These are phyloP conservation scores for Acleris holmiana DNA, from an alignment of 2,888 invertebrate genomes.

Conservation along the genomic window DNA sequence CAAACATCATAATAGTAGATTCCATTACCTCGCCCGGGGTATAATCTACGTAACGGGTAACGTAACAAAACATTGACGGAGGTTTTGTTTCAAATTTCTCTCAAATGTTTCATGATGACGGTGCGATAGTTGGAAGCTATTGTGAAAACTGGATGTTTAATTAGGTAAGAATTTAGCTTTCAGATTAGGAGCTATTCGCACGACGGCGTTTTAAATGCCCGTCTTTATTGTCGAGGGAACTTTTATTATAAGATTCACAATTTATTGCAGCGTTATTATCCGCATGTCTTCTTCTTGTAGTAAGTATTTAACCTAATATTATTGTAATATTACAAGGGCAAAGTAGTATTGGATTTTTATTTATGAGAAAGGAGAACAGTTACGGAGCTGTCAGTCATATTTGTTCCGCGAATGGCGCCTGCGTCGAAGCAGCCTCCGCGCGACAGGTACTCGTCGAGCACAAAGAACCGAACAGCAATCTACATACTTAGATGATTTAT, in stretches of 20 bases:
- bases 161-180: slow-evolving; percentile 34
- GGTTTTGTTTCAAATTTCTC: slow-evolving; percentile 37
- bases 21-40: slow-evolving; percentile 25
- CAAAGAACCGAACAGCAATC: slow-evolving; percentile 17
- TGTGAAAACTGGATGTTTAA: slow-evolving; percentile 30
- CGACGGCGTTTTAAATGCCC: slow-evolving; percentile 19
- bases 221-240: slow-evolving; percentile 15
- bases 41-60: slow-evolving; percentile 35
- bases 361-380: slow-evolving; percentile 22
- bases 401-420: slow-evolving; percentile 26
- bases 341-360: slow-evolving; percentile 7
- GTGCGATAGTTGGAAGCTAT: slow-evolving; percentile 28
- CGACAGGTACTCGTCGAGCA: slow-evolving; percentile 25
- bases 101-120: slow-evolving; percentile 23
- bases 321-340: not conserved
- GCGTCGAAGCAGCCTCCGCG: slow-evolving; percentile 22
- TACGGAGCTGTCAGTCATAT: slow-evolving; percentile 35
- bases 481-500: slow-evolving; percentile 20
- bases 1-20: slow-evolving; percentile 43
- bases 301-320: not conserved
- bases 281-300: slow-evolving; percentile 7
- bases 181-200: slow-evolving; percentile 29
- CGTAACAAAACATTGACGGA: slow-evolving; percentile 26
- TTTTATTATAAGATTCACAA: slow-evolving; percentile 22
- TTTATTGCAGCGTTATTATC: slow-evolving; percentile 6